Base-by-base conservation (phyloP, 2,888 invertebrate species). In the Melolontha melolontha region DNA sequence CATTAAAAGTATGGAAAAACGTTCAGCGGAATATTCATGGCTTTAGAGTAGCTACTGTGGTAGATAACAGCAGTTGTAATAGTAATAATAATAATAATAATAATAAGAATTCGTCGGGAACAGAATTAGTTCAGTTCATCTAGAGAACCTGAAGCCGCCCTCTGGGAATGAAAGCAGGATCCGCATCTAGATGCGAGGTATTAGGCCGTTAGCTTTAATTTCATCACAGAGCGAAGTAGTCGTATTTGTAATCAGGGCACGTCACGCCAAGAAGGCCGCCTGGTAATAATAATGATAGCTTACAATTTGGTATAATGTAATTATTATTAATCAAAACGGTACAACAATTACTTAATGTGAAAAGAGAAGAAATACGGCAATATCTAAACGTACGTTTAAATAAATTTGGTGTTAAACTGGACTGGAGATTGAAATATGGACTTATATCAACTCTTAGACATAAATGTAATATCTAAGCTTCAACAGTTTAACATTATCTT, bases 201-300 rank as follows among this genome's bases (percentile, higher is more conserved):
- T 54, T 54, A 54, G 54, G 54, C 54, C 11, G 54, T 54, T 54
- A 54, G 11, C 40, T 54, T 54, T 54, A 41, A 54, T 54, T 54
- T 40, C 54, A 16, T 54, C 40, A 54, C 16, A 14, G 10, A 40
- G 54, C 2, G 11, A 14, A 16, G 11, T 12, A 52, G 27, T 52
- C 51, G 39, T 39, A 54, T 40, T 39, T 40, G 54, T 54, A 54
- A 54, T 54, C 54, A 54, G 16, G 17, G 17, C 17, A 54, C 54
- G 54, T 17, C 39, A 54, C 40, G 40, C n/a, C 14, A 17, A 17
- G 17, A 11, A 51, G 34, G 29, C 5, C 17, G 11, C 8, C 10
- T 10, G 11, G 4, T 34, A 52, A 52, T 51, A 51, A 29, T 51
- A 40, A 54, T n/a, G 17, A 54, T 54, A 11, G 17, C 12, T 17